These are phyloP conservation scores for Calameuta idolon DNA, from an alignment of 2,888 invertebrate genomes.

Conservation along the genomic window DNA sequence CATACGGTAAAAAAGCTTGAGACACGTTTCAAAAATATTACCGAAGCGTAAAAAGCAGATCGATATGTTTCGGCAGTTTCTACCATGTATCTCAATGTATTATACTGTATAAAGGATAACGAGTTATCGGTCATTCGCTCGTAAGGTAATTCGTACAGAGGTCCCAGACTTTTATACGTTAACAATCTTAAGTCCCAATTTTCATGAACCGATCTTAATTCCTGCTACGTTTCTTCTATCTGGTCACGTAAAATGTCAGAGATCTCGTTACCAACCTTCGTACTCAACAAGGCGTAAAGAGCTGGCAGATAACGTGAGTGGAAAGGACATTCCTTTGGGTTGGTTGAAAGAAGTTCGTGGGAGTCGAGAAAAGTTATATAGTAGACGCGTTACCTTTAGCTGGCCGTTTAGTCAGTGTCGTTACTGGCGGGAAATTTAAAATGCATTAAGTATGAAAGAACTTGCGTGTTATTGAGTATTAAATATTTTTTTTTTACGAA, in stretches of 20 bases:
- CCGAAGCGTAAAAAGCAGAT: too few relatives aligned
- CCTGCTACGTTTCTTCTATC: background rate
- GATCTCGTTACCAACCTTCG: constrained; percentile 24
- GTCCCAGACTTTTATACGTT: background rate
- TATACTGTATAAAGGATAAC: background rate
- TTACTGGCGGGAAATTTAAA: background rate
- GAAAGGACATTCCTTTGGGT: constrained; percentile 56
- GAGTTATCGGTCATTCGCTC: background rate
- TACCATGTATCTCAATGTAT: too few relatives aligned
- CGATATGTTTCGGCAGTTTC: too few relatives aligned
- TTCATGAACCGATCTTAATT: background rate
- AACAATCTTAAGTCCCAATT: background rate
- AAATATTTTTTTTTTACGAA: background rate
- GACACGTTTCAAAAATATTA: too few relatives aligned
- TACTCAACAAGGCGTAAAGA: constrained; percentile 56
- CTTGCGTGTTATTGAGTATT: background rate
- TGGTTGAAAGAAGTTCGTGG: constrained; percentile 2
- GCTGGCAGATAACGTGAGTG: constrained; percentile 56
- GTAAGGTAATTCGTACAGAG: background rate
- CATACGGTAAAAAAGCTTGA: too few relatives aligned
- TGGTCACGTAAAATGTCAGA: background rate
- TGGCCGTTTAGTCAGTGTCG: background rate
- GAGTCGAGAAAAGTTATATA: background rate
- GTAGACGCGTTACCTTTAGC: background rate
- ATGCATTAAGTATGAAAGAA: background rate